Base-by-base conservation (phyloP, 2,888 invertebrate genomes). In the Seladonia tumulorum region DNA sequence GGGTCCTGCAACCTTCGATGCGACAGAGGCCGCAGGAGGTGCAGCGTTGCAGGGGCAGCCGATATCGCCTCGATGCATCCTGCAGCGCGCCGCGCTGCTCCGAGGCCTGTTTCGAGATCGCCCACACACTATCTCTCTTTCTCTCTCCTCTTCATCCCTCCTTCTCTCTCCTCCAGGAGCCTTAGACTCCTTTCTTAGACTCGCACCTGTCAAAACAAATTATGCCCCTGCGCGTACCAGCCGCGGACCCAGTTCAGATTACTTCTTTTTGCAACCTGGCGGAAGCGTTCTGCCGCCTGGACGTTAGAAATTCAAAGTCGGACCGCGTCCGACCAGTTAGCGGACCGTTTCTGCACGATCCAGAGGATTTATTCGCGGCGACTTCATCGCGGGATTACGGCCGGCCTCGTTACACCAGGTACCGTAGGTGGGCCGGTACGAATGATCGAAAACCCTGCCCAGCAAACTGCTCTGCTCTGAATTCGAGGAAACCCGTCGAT, bases 61-160 rank as follows among this genome's bases (percentile, higher is more conserved):
- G 81, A 88, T 86, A 86, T 77, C 82, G 79, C 70, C 75, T 29
- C 63, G 29, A 57, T 71, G 70, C n/a, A 25, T 45, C 25, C 18
- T 47, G 70, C 70, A n/a, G n/a, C 82, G 87, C 8, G 68, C 66
- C 82, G 87, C 12, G 8, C n/a, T 87, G 85, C 90, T 88, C 74
- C 87, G 81, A 89, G 88, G 87, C 87, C 88, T 84, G 87, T 89
- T 90, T 90, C 81, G 71, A 89, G 88, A 90, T 90, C 92, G 92
- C 91, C 92, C 91, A 92, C 92, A 90, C 68, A 4, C 25, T 25
- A 0, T 22, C 60, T 22, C 68, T 35, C 18, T 18, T 18, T 18
- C 39, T 35, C 39, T 2, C 8, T 8, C 22, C 29, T 29, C 16
- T 16, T 63, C 29, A 1, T 8, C 7, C 18, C 2, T 63, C 25